phyloP scores from a whole-genome alignment of 2,113 vertebrate genomes.

The Phrynocephalus versicolor region DNA sequence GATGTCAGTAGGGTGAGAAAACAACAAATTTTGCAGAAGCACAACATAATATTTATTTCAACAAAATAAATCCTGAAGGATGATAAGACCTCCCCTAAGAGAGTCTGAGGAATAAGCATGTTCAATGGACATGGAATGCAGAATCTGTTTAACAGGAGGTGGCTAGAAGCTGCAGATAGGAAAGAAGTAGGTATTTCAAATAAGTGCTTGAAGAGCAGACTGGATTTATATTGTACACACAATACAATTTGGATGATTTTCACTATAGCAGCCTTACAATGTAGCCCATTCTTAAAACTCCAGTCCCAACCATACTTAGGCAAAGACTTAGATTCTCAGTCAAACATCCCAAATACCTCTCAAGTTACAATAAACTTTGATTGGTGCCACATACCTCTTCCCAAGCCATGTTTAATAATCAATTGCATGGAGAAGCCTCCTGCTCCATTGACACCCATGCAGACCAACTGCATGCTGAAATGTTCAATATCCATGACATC shows the following conservation, averaged over 20 bases:
- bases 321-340: no score
- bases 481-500: background rate
- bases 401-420: background rate
- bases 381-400: background rate
- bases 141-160: background rate
- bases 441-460: background rate
- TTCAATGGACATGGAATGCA: background rate
- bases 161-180: background rate
- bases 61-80: background rate
- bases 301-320: no score
- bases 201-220: background rate
- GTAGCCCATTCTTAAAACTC: background rate
- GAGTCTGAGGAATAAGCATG: background rate
- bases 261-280: background rate
- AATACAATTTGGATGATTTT: background rate
- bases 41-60: background rate
- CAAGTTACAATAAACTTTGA: no score
- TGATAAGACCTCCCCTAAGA: background rate
- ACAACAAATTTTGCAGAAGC: background rate
- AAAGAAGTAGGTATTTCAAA: background rate
- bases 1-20: no score
- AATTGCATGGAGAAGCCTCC: background rate
- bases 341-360: no score
- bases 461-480: background rate
- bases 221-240: background rate